Conservation (phyloP, 2,797 vertebrate genomes). For the Nannoperca obscura region DNA sequence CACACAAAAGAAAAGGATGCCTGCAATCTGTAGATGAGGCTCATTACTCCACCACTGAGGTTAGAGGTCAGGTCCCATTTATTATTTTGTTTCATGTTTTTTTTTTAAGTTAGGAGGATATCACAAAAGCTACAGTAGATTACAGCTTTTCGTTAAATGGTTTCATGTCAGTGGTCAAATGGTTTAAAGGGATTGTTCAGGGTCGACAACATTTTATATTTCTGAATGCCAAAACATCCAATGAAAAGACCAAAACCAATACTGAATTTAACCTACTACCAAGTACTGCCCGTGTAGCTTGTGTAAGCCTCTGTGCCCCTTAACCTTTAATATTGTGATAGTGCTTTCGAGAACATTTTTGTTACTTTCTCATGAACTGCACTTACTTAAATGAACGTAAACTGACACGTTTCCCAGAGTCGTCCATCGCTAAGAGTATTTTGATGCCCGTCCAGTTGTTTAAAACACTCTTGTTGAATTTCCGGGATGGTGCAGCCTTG, state of each 20-base stretch:
- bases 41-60: not conserved
- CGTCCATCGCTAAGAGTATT: not conserved
- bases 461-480: not conserved
- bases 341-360: not conserved
- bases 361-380: not conserved
- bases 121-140: not conserved
- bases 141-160: not conserved
- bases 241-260: not conserved
- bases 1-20: not conserved
- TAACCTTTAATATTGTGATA: not conserved
- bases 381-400: not conserved
- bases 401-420: not conserved
- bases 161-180: not conserved
- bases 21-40: not conserved
- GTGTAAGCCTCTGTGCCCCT: not conserved
- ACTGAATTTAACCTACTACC: not conserved
- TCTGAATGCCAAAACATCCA: not conserved
- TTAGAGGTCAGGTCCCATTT: not conserved
- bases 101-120: not conserved
- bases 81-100: too few relatives aligned
- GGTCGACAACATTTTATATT: not conserved
- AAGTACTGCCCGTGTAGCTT: not conserved
- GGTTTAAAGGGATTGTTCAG: not conserved
- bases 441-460: not conserved
- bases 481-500: not conserved